These are phyloP conservation scores for Scarus forsteni DNA, from an alignment of 2,797 vertebrate genomes.

Conservation along the genomic window DNA sequence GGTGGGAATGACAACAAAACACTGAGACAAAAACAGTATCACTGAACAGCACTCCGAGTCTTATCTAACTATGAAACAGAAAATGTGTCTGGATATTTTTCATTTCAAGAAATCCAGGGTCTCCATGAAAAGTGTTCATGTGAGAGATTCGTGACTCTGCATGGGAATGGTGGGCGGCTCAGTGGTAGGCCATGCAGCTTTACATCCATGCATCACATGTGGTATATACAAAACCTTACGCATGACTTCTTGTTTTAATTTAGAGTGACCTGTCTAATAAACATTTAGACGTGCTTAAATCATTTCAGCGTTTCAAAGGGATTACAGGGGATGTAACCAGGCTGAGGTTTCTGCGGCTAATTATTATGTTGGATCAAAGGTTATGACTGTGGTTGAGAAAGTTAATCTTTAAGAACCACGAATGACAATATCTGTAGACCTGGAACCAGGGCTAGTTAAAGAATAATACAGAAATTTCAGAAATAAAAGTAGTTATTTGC, in stretches of 20 bases:
- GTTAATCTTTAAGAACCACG: conserved; percentile 17
- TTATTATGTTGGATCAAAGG: conserved; percentile 45
- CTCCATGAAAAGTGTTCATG: conserved; percentile 3
- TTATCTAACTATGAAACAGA: not conserved
- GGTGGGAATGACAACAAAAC: not conserved
- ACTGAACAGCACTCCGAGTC: not conserved
- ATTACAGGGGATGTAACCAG: conserved; percentile 37
- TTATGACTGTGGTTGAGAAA: conserved; percentile 32
- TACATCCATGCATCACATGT: conserved; percentile 50
- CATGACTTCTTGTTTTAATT: conserved; percentile 55
- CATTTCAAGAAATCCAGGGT: not conserved
- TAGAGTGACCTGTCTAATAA: conserved; percentile 51
- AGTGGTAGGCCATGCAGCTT: conserved; percentile 20
- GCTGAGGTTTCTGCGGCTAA: conserved; percentile 26
- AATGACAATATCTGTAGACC: conserved; percentile 20
- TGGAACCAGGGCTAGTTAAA: not conserved
- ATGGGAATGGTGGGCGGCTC: not conserved
- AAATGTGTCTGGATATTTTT: not conserved
- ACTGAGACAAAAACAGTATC: not conserved
- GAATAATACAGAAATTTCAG: not conserved
- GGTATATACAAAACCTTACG: conserved; percentile 48
- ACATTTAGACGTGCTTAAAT: conserved; percentile 58
- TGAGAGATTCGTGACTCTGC: not conserved
- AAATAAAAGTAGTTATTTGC: not conserved
- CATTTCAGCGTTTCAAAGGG: conserved; percentile 52